A percentile compares a stretch with the other conserved stretches of the same genome.
These are phyloP conservation scores for Porites divaricata DNA, from an alignment of 92 coral and sea anemone species.

Conservation along the genomic window DNA sequence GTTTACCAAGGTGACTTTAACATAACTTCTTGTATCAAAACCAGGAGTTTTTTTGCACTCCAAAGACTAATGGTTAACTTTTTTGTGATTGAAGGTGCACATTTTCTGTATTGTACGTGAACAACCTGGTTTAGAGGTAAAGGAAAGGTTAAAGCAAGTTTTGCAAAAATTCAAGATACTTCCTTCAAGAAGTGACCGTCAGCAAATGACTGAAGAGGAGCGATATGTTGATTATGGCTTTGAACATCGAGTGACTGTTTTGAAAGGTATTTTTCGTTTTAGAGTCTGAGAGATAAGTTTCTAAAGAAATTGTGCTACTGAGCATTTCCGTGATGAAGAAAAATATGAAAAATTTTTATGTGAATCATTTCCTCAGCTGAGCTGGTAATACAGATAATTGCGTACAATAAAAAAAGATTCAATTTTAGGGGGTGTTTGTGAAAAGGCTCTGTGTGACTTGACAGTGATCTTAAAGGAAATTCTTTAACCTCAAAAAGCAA, in stretches of 20 bases:
- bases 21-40: not conserved
- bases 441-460: too few species aligned
- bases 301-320: not conserved
- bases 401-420: too few species aligned
- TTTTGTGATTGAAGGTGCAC: slow-evolving; percentile 61
- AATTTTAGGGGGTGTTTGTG: too few species aligned
- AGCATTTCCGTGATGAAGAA: too few species aligned
- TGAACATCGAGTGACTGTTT: slow-evolving; percentile 83
- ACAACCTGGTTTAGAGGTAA: slow-evolving; percentile 52
- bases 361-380: too few species aligned
- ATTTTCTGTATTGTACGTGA: slow-evolving; percentile 86
- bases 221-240: slow-evolving; percentile 84
- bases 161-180: slow-evolving; percentile 71
- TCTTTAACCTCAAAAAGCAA: too few species aligned
- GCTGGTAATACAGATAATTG: too few species aligned
- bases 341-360: too few species aligned
- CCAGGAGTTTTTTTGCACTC: not conserved
- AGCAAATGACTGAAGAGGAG: slow-evolving; percentile 84
- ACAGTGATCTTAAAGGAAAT: too few species aligned
- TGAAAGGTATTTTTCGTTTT: slow-evolving; percentile 55
- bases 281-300: not conserved
- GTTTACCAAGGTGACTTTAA: slow-evolving; percentile 72
- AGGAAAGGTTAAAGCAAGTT: slow-evolving; percentile 66
- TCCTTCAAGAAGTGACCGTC: slow-evolving; percentile 64
- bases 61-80: not conserved